These are phyloP conservation scores for Pogonus chalceus DNA, from an alignment of 1,140 invertebrate species.

Conservation along the genomic window DNA sequence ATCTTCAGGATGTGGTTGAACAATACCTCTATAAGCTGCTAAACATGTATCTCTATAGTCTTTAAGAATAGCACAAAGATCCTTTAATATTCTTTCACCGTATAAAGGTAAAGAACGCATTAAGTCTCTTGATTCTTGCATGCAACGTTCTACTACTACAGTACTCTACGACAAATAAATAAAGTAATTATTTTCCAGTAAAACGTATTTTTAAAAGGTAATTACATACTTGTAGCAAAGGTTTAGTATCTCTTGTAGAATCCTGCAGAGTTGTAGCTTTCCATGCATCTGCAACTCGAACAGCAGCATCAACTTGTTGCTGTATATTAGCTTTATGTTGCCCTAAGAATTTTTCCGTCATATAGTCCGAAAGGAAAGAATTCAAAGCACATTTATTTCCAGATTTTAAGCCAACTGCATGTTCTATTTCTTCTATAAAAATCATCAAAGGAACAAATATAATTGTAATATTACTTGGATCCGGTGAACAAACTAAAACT, in stretches of 20 bases:
- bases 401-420: conserved; percentile 47
- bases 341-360: conserved; percentile 58
- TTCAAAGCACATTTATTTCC: conserved; percentile 57
- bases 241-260: conserved; percentile 50
- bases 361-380: conserved; percentile 64
- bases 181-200: background rate
- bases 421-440: conserved; percentile 70
- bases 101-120: conserved; percentile 63
- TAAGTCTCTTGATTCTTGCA: conserved; percentile 56
- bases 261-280: conserved; percentile 56
- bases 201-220: background rate
- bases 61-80: conserved; percentile 57
- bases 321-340: conserved; percentile 49
- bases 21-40: conserved; percentile 62
- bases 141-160: conserved; percentile 58
- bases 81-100: conserved; percentile 56
- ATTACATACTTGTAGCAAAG: conserved; percentile 54
- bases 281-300: conserved; percentile 66
- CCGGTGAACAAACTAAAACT: conserved; percentile 57
- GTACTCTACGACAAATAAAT: conserved; percentile 47
- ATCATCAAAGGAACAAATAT: conserved; percentile 64
- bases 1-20: conserved; percentile 71
- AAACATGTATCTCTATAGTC: conserved; percentile 69
- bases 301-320: conserved; percentile 52
- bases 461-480: conserved; percentile 64